A percentile compares a stretch with the other conserved stretches of the same genome.
These are phyloP conservation scores for Odontocolon sp. DNA, from an alignment of 2,888 invertebrate species.

Conservation along the genomic window DNA sequence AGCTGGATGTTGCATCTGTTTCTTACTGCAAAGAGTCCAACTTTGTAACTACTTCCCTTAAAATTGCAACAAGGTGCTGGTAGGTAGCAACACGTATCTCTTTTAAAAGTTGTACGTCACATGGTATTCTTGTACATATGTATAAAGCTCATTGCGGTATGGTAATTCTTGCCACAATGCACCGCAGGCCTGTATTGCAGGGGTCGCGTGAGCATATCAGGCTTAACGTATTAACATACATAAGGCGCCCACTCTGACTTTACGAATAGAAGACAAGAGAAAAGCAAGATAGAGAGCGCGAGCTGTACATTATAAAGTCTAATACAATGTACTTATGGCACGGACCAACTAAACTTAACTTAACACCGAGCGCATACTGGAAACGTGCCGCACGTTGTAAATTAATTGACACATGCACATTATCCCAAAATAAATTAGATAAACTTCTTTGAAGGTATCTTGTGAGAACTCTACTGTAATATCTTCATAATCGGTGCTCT, in stretches of 20 bases:
- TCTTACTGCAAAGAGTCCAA: too few species aligned
- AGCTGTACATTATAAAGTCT: constrained; percentile 72
- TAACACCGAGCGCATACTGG: constrained; percentile 52
- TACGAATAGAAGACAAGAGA: constrained; percentile 29
- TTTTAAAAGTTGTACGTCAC: constrained; percentile 3
- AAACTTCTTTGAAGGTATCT: too few species aligned
- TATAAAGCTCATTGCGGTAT: constrained; percentile 61
- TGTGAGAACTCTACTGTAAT: too few species aligned
- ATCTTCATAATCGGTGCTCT: too few species aligned
- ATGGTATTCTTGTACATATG: constrained; percentile 37
- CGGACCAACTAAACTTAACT: constrained; percentile 55
- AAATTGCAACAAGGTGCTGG: not conserved
- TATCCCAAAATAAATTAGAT: too few species aligned
- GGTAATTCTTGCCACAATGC: constrained; percentile 64
- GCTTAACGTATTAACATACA: constrained; percentile 73
- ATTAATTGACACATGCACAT: too few species aligned
- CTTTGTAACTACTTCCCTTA: too few species aligned
- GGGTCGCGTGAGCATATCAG: constrained; percentile 65
- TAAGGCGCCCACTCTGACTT: constrained; percentile 64
- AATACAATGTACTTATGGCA: constrained; percentile 65
- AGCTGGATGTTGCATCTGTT: too few species aligned
- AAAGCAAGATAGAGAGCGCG: constrained; percentile 25
- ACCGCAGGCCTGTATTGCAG: constrained; percentile 38
- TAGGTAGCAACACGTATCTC: not conserved
- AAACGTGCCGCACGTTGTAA: constrained; percentile 59